Percentiles rank a stretch among this genome's conserved stretches.
These are phyloP conservation scores for Micromys minutus DNA, from an alignment of 2,113 vertebrate species.

Conservation along the genomic window DNA sequence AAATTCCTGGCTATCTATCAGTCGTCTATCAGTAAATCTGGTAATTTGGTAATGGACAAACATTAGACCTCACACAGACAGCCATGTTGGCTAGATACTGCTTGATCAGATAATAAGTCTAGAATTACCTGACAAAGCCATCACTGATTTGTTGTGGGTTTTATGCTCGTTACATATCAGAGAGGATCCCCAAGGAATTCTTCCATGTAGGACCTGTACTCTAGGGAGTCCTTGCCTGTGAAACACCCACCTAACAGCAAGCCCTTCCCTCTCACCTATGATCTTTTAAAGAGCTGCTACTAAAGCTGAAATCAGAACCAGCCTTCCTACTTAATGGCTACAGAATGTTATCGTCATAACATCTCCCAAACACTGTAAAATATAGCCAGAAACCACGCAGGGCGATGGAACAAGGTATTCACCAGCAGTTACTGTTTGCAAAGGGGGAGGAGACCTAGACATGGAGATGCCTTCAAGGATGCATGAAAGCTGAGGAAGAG, in stretches of 20 bases:
- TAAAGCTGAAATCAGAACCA: conserved; percentile 38
- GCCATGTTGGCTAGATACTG: background rate
- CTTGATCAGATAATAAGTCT: background rate
- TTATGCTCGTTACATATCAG: background rate
- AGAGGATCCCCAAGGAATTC: background rate
- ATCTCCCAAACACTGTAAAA: background rate
- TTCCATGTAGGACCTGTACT: background rate
- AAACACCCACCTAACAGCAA: background rate
- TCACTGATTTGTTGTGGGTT: background rate
- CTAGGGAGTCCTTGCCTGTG: background rate
- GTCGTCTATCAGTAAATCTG: background rate
- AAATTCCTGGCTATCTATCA: background rate
- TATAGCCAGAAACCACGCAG: background rate
- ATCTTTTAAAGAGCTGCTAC: background rate
- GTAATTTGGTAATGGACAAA: background rate
- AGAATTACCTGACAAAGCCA: background rate
- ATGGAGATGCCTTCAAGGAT: accelerated
- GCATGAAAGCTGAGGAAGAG: accelerated
- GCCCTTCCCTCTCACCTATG: background rate
- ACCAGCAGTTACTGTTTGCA: background rate
- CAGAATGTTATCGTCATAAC: background rate
- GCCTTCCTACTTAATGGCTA: background rate
- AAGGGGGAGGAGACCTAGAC: background rate
- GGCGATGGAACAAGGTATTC: background rate
- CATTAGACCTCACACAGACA: background rate